phyloP scores from a whole-genome alignment of 30 jellyfish, hydroid and myxozoan species.

The Cassiopea andromeda region DNA sequence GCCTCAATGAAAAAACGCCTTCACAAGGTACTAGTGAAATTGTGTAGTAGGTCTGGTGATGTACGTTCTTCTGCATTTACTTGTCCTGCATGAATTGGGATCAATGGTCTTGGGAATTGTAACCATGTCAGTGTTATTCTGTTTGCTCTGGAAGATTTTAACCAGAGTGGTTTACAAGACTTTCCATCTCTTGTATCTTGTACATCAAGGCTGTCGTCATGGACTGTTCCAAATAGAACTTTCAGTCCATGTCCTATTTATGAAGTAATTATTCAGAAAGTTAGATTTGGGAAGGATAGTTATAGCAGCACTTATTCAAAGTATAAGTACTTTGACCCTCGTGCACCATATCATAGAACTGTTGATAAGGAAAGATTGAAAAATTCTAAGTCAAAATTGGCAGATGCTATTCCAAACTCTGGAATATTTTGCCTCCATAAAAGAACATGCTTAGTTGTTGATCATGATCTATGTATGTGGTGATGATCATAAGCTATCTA shows the following conservation, averaged over 20 bases:
- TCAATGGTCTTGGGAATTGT: conserved; percentile 37
- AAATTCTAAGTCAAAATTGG: background rate
- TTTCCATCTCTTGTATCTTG: conserved; percentile 22
- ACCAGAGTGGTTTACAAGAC: conserved; percentile 40
- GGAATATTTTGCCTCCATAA: background rate
- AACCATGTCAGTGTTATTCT: conserved; percentile 48
- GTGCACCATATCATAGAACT: conserved; percentile 33
- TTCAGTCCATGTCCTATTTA: conserved; percentile 47
- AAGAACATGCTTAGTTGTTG: no score
- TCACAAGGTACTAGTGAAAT: conserved; percentile 11
- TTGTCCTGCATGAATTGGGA: conserved; percentile 33
- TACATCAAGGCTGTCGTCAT: conserved; percentile 30
- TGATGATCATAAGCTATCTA: no score
- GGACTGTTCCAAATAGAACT: background rate
- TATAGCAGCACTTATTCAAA: background rate
- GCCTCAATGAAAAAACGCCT: conserved; percentile 36
- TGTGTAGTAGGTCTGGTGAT: conserved; percentile 34
- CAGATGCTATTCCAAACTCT: background rate
- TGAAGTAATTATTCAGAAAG: conserved; percentile 42
- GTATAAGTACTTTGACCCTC: conserved; percentile 6
- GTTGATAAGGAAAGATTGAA: background rate
- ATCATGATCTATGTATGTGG: no score
- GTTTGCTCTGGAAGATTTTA: conserved; percentile 48
- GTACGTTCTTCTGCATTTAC: conserved; percentile 46
- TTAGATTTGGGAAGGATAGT: conserved; percentile 21